Evolutionary conservation across 2,888 invertebrate genomes (phyloP), one percentile per base, ranked within the genome.

Genomic region (Selenia dentaria): DNA sequence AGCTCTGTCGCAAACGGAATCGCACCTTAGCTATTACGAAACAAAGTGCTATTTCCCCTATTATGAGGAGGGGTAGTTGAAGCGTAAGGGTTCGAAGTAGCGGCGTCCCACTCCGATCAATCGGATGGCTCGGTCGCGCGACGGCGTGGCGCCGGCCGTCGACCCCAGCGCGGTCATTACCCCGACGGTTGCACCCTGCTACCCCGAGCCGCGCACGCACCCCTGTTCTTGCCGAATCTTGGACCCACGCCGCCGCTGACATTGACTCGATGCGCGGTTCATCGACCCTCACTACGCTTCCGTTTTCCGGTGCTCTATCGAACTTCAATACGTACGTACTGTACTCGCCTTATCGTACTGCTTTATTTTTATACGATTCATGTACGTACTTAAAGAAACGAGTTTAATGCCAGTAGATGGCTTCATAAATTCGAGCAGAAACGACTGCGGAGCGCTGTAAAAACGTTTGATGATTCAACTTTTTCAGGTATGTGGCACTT

Each of bases 131-230:
- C 77, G 67, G 74, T 80, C 82, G 77, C 76, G 59, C 82, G 79
- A 84, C 87, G 86, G 85, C 88, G 86, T 87, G 89, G 85, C 81
- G 84, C 70, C 80, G 88, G 84, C 50, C 87, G 79, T 71, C 83
- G 88, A 88, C 87, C 89, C 80, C 87, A 71, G 69, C 68, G 58
- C 79, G 88, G 88, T 88, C 88, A 83, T 89, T 87, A 81, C 85
- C 83, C 88, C 64, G 79, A 71, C 80, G 73, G 79, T 77, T 85
- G 87, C 89, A 88, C 88, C 87, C 88, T 87, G 85, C 88, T 84
- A 85, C 87, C 88, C 87, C 73, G 79, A 71, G 60, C 77, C 64
- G 57, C 59, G 70, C 67, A 75, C 83, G 80, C 83, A 84, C 87
- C 86, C 89, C 77, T 76, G 74, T 79, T 81, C 80, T 79, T 76